These are phyloP conservation scores for Crotalus viridis DNA, from an alignment of 2,113 vertebrate genomes.

Conservation along the genomic window DNA sequence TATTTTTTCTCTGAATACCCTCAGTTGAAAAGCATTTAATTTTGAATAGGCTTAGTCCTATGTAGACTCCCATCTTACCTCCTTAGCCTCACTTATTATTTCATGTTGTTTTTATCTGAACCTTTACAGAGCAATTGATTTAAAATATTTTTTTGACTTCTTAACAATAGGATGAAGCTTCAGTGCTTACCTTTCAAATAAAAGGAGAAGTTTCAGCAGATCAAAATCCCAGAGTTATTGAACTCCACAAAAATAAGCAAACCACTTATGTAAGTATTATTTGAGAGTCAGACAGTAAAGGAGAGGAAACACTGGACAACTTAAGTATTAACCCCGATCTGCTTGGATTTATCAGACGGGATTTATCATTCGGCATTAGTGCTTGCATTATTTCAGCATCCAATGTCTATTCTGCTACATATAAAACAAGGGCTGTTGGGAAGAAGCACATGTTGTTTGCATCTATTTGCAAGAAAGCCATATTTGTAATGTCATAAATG, in stretches of 20 bases:
- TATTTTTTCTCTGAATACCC: neutral
- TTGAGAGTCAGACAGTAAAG: neutral
- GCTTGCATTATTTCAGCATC: neutral
- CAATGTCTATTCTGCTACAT: neutral
- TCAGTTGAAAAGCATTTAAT: neutral
- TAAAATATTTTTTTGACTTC: slow-evolving; percentile 1
- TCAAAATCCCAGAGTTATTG: slow-evolving; percentile 71
- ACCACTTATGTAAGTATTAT: slow-evolving; percentile 71
- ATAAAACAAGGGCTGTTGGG: neutral
- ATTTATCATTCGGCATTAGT: neutral
- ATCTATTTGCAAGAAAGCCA: neutral
- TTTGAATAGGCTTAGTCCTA: neutral
- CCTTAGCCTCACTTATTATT: neutral
- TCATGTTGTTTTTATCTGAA: neutral
- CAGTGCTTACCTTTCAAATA: slow-evolving; percentile 76
- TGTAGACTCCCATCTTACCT: neutral
- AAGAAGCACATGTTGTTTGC: neutral
- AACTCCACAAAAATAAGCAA: slow-evolving; percentile 68
- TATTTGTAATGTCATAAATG: neutral
- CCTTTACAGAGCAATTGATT: neutral
- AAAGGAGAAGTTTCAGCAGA: slow-evolving; percentile 71
- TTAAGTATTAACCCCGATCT: neutral
- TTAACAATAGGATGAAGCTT: slow-evolving; percentile 79
- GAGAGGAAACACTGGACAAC: neutral
- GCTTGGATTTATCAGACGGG: neutral